Evolutionary conservation across 2,113 vertebrate genomes (phyloP).

Genomic region (Ptilorrhoa leucosticta): DNA sequence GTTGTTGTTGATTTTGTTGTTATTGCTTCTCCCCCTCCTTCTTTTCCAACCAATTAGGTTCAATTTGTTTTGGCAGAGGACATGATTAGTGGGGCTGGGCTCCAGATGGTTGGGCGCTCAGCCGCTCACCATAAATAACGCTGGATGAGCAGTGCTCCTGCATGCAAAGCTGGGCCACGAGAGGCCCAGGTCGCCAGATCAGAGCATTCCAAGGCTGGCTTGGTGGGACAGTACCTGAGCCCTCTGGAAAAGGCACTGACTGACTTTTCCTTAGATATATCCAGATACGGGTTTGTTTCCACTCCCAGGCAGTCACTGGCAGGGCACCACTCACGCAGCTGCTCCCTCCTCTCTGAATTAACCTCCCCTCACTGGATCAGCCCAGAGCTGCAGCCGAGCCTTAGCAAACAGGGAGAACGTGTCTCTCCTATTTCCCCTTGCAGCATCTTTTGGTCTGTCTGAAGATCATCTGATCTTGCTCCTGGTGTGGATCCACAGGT

Average conservation of each 20-base stretch:
- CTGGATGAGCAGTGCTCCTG: not conserved
- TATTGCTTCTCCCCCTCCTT: slow-evolving; percentile 19
- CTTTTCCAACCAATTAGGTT: slow-evolving; percentile 52
- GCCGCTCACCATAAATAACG: slow-evolving; percentile 1
- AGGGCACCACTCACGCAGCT: not conserved
- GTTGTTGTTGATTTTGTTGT: slow-evolving; percentile 18
- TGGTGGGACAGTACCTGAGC: not conserved
- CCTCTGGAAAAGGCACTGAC: not conserved
- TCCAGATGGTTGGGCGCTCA: slow-evolving; percentile 59
- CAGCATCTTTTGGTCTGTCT: not conserved
- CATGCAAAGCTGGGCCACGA: not conserved
- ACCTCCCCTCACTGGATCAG: not conserved
- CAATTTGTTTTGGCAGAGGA: slow-evolving; percentile 57
- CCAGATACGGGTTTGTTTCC: rapidly evolving
- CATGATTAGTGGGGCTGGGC: slow-evolving; percentile 49
- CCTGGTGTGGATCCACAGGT: not conserved
- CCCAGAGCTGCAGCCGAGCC: not conserved
- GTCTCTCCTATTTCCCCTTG: not conserved
- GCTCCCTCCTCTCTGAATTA: not conserved
- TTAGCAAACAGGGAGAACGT: not conserved
- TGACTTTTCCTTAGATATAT: not conserved
- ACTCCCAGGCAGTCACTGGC: not conserved
- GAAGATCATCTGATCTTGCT: not conserved
- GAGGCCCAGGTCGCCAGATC: not conserved
- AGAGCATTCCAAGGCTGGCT: not conserved